These are phyloP conservation scores for Calypte anna DNA, from an alignment of 2,113 vertebrate genomes.

Conservation along the genomic window DNA sequence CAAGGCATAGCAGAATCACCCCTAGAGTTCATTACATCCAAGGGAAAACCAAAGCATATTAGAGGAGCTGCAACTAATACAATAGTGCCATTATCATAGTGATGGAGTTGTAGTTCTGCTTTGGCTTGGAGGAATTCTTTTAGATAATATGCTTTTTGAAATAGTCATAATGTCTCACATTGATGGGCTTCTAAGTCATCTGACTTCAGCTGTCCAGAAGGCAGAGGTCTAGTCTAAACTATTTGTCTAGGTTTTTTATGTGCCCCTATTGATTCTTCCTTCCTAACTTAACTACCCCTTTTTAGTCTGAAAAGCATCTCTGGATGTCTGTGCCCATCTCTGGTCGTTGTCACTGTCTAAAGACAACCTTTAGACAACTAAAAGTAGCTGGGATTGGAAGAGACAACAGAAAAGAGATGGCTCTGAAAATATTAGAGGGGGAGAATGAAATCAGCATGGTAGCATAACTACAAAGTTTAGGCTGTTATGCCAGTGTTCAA, in stretches of 20 bases:
- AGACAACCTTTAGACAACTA: background rate
- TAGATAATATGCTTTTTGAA: background rate
- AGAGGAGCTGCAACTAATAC: rapidly evolving
- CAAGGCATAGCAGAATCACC: background rate
- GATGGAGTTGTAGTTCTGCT: background rate
- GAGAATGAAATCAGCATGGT: background rate
- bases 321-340: background rate
- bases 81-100: background rate
- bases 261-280: background rate
- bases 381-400: background rate
- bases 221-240: background rate
- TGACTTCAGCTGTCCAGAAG: background rate
- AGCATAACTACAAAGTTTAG: background rate
- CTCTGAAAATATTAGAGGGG: background rate
- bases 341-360: background rate
- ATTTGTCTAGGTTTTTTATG: background rate
- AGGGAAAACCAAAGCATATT: background rate
- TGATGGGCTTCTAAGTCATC: background rate
- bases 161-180: background rate
- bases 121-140: background rate
- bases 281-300: background rate
- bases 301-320: background rate
- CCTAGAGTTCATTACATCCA: background rate
- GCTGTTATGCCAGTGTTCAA: background rate
- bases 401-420: background rate